Evolutionary conservation across 30 jellyfish, hydroid and myxozoan genomes (phyloP).

Genomic region (Pelagia noctiluca): DNA sequence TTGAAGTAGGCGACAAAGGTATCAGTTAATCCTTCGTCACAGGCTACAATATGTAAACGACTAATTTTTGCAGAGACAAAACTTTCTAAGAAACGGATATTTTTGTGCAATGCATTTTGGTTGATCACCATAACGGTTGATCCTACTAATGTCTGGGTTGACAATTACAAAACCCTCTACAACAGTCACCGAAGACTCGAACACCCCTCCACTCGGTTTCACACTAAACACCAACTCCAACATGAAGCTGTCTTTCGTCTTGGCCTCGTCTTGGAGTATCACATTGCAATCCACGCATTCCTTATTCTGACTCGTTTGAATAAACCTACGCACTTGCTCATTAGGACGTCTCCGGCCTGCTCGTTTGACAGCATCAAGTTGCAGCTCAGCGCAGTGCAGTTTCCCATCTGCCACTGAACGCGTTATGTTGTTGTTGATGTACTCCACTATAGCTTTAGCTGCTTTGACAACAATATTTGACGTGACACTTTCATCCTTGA

Average conservation of each 20-base stretch:
- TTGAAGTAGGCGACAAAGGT: no score
- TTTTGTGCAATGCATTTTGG: constrained; percentile 69
- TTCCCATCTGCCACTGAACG: constrained; percentile 16
- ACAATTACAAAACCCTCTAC: constrained; percentile 9
- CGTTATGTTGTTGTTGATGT: constrained; percentile 41
- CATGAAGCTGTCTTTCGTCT: neutral
- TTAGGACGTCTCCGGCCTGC: constrained; percentile 59
- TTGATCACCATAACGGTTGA: constrained; percentile 72
- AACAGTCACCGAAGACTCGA: constrained; percentile 62
- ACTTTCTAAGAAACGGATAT: constrained; percentile 68
- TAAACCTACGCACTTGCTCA: constrained; percentile 40
- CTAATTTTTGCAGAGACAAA: constrained; percentile 72
- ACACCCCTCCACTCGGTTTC: constrained; percentile 54
- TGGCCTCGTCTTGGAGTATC: neutral
- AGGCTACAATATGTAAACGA: no score
- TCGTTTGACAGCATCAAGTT: constrained; percentile 47
- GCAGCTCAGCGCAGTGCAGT: constrained; percentile 51
- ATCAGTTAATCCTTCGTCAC: no score
- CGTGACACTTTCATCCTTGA: neutral
- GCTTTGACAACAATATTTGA: constrained; percentile 5
- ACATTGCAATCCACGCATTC: constrained; percentile 66
- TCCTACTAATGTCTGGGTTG: constrained; percentile 66
- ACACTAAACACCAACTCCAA: constrained; percentile 67
- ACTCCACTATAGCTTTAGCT: constrained; percentile 64
- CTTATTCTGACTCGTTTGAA: constrained; percentile 32